phyloP scores from a whole-genome alignment of 2,888 invertebrate genomes.

The Drepanosiphum platanoidis region DNA sequence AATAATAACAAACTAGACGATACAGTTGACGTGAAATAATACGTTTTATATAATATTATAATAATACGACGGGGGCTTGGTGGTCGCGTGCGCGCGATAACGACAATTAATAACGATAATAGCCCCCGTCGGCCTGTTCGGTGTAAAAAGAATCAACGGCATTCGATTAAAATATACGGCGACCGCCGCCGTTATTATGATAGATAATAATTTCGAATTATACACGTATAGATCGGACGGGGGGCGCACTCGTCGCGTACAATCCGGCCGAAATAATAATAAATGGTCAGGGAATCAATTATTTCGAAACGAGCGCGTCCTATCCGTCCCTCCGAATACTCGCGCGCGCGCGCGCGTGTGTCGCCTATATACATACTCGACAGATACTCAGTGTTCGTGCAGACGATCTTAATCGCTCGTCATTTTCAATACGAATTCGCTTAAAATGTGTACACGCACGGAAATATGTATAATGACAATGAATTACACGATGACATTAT shows the following conservation, averaged over 20 bases:
- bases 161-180: too few species aligned
- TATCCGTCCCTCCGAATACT: neutral
- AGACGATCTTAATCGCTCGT: neutral
- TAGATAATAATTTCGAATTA: too few species aligned
- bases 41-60: neutral
- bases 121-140: neutral
- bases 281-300: constrained; percentile 2
- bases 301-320: neutral
- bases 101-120: neutral
- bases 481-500: neutral
- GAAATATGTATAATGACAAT: neutral
- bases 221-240: too few species aligned
- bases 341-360: too few species aligned
- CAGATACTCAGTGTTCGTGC: neutral
- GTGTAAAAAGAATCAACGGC: neutral
- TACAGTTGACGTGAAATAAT: neutral
- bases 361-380: neutral
- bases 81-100: neutral
- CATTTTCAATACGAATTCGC: neutral
- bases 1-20: neutral
- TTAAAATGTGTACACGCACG: too few species aligned
- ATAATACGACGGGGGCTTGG: neutral
- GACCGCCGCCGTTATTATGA: neutral
- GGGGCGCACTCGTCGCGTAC: neutral
- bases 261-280: neutral